Evolutionary conservation across 2,797 vertebrate species (phyloP).

Genomic region (Lerista edwardsae): DNA sequence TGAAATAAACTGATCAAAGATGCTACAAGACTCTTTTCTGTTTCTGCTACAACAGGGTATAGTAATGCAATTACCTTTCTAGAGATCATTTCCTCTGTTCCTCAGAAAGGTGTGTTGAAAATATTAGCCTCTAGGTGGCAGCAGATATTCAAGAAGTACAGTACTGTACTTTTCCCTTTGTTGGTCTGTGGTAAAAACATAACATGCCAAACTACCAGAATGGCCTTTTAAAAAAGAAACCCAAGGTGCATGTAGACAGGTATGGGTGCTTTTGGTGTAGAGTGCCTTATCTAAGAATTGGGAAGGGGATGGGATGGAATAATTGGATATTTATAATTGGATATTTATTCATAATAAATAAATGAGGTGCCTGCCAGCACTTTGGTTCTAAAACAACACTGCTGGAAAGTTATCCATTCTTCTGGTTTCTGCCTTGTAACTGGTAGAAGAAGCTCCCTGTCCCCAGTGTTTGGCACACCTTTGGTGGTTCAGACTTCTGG

Average conservation of each 20-base stretch:
- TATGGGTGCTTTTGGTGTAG: background rate
- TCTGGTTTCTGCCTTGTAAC: background rate
- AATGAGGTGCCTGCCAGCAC: too few relatives aligned
- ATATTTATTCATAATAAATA: too few relatives aligned
- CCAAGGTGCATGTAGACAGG: background rate
- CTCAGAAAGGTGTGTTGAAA: background rate
- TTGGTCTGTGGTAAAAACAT: background rate
- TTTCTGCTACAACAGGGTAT: background rate
- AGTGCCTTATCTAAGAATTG: background rate
- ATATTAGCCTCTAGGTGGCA: conserved; percentile 3
- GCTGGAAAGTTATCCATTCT: background rate
- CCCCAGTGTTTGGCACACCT: too few relatives aligned
- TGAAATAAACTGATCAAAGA: too few relatives aligned
- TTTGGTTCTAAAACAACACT: background rate
- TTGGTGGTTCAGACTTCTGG: background rate
- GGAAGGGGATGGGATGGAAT: background rate
- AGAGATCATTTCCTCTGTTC: background rate
- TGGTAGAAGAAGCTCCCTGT: too few relatives aligned
- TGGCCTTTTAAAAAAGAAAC: too few relatives aligned
- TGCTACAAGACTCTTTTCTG: too few relatives aligned
- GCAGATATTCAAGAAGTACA: background rate
- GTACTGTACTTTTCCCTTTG: background rate
- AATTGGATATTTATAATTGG: background rate
- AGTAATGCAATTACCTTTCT: background rate
- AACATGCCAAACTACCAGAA: background rate